These are phyloP conservation scores for Spodoptera littoralis DNA, from an alignment of 2,888 invertebrate species.

Conservation along the genomic window DNA sequence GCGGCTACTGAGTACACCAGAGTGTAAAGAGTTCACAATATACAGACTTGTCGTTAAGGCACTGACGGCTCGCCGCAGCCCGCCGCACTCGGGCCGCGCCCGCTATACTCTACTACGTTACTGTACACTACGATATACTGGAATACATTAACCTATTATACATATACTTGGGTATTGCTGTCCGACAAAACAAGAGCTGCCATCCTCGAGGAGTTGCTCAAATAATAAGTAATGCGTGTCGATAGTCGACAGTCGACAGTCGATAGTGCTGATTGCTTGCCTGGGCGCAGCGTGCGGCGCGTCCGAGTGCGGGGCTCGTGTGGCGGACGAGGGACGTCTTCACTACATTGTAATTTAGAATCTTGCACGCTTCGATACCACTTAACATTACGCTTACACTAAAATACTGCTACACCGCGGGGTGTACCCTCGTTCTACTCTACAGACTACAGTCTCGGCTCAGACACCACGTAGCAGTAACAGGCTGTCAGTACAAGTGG, in stretches of 20 bases:
- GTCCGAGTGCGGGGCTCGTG: slow-evolving; percentile 49
- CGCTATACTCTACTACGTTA: slow-evolving; percentile 9
- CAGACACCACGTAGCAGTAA: too few relatives aligned
- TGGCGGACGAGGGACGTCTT: slow-evolving; percentile 68
- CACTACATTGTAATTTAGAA: slow-evolving; percentile 83
- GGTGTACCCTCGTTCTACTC: too few relatives aligned
- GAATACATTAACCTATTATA: slow-evolving; percentile 13
- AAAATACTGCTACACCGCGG: slow-evolving; percentile 4
- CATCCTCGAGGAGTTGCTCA: slow-evolving; percentile 18
- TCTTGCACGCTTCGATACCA: slow-evolving; percentile 77
- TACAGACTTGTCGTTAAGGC: slow-evolving; percentile 79
- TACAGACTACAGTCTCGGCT: too few relatives aligned
- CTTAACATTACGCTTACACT: slow-evolving; percentile 54
- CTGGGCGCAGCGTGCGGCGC: slow-evolving; percentile 15
- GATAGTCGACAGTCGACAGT: not conserved
- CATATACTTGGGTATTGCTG: slow-evolving; percentile 15
- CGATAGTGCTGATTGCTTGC: not conserved
- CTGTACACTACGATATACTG: slow-evolving; percentile 14
- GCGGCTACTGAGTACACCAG: slow-evolving; percentile 28
- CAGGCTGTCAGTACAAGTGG: too few relatives aligned
- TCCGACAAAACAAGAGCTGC: slow-evolving; percentile 31
- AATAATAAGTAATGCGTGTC: slow-evolving; percentile 1
- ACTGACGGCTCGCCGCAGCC: slow-evolving; percentile 72
- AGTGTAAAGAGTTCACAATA: slow-evolving; percentile 63
- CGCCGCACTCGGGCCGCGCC: slow-evolving; percentile 37